These are phyloP conservation scores for Julus scanicus DNA, from an alignment of 2,888 invertebrate species.

Conservation along the genomic window DNA sequence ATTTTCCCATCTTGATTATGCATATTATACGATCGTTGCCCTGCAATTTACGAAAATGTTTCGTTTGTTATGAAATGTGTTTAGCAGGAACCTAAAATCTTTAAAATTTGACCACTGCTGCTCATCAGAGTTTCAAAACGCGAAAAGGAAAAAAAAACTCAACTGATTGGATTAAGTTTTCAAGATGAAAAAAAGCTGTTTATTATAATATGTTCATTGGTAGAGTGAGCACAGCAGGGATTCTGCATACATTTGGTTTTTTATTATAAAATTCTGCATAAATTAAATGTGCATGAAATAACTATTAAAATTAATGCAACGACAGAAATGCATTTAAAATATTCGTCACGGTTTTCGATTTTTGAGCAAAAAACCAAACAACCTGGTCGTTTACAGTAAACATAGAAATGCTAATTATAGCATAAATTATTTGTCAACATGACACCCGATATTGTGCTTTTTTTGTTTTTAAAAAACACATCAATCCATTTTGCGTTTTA, in stretches of 20 bases:
- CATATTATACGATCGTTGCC: background rate
- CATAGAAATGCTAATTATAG: background rate
- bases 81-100: background rate
- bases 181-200: background rate
- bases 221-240: conserved; percentile 10
- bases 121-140: background rate
- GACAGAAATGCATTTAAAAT: background rate
- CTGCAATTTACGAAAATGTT: background rate
- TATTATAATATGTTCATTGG: background rate
- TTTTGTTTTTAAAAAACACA: background rate
- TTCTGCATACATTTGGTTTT: background rate
- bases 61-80: background rate
- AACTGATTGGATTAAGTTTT: conserved; percentile 6
- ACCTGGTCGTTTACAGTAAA: background rate
- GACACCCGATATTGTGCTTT: background rate
- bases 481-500: background rate
- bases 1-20: background rate
- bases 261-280: background rate
- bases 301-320: conserved; percentile 9
- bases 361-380: background rate
- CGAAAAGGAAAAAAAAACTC: too few relatives aligned
- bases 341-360: background rate
- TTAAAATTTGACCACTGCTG: background rate
- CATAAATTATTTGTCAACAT: background rate
- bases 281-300: background rate